Percentiles rank a stretch among this genome's conserved stretches.
phyloP scores from a whole-genome alignment of 1,140 invertebrate species.

The Zaprionus taronus region DNA sequence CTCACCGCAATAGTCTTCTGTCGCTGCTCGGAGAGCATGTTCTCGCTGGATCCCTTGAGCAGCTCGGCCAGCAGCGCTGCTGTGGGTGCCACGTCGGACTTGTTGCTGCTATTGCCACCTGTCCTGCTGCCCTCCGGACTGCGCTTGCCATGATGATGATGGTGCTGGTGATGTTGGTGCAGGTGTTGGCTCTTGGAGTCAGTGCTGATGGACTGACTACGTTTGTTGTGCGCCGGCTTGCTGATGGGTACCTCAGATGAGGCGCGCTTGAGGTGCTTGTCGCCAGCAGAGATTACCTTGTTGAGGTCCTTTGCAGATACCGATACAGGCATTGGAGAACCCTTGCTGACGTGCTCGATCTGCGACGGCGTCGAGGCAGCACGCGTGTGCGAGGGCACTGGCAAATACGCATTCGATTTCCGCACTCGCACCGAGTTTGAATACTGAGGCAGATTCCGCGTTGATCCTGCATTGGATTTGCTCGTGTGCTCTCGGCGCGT shows the following conservation, averaged over 20 bases:
- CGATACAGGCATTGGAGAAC: slow-evolving; percentile 42
- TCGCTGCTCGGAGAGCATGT: slow-evolving; percentile 86
- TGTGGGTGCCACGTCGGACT: slow-evolving; percentile 86
- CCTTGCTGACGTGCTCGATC: slow-evolving; percentile 67
- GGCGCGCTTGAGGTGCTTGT: slow-evolving; percentile 69
- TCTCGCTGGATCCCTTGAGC: slow-evolving; percentile 90
- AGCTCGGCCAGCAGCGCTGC: slow-evolving; percentile 90
- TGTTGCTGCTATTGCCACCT: slow-evolving; percentile 39
- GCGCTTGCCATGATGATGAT: slow-evolving; percentile 63
- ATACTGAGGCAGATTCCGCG: slow-evolving; percentile 76
- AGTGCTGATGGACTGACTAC: slow-evolving; percentile 68
- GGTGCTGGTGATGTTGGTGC: slow-evolving; percentile 48
- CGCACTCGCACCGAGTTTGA: slow-evolving; percentile 81
- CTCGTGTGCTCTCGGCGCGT: slow-evolving; percentile 44
- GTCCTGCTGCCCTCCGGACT: slow-evolving; percentile 56
- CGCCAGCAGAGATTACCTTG: slow-evolving; percentile 24
- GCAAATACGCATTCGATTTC: slow-evolving; percentile 74
- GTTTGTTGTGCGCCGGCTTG: slow-evolving; percentile 73
- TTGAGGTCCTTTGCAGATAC: slow-evolving; percentile 61
- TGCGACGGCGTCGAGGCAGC: slow-evolving; percentile 83
- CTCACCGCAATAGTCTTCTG: slow-evolving; percentile 81
- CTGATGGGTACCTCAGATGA: slow-evolving; percentile 70
- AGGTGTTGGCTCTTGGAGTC: slow-evolving; percentile 52
- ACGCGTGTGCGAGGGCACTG: slow-evolving; percentile 77
- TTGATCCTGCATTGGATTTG: slow-evolving; percentile 28